Conservation (phyloP, 2,113 vertebrate species). For the Pontoporia blainvillei region DNA sequence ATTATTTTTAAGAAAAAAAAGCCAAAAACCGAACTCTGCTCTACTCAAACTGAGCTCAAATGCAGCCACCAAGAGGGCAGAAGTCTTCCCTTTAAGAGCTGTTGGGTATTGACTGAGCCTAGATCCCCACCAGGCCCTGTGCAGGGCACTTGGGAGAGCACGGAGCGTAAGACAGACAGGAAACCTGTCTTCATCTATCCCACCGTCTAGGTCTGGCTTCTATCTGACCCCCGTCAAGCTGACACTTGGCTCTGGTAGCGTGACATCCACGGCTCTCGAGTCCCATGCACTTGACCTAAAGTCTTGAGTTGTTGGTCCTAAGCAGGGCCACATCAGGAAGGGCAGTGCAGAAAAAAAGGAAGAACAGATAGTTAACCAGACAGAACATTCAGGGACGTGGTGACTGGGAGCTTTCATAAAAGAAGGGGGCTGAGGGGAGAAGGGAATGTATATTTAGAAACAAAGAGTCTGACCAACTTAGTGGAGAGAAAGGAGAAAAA, state of each 20-base stretch:
- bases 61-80: neutral
- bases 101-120: neutral
- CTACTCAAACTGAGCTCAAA: neutral
- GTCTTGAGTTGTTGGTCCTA: neutral
- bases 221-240: neutral
- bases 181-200: neutral
- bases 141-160: neutral
- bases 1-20: neutral
- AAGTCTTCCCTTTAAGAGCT: neutral
- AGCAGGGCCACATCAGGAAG: neutral
- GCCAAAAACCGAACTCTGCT: neutral
- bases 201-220: neutral
- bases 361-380: neutral
- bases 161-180: neutral
- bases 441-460: constrained; percentile 31
- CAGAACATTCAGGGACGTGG: neutral
- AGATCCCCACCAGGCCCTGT: neutral
- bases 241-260: neutral
- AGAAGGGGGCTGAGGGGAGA: neutral
- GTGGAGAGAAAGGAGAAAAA: constrained; percentile 54
- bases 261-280: neutral
- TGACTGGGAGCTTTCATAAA: constrained; percentile 43
- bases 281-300: neutral
- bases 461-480: constrained; percentile 40
- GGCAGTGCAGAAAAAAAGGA: neutral